These are phyloP conservation scores for Synanthedon vespiformis DNA, from an alignment of 2,888 invertebrate genomes.

Conservation along the genomic window DNA sequence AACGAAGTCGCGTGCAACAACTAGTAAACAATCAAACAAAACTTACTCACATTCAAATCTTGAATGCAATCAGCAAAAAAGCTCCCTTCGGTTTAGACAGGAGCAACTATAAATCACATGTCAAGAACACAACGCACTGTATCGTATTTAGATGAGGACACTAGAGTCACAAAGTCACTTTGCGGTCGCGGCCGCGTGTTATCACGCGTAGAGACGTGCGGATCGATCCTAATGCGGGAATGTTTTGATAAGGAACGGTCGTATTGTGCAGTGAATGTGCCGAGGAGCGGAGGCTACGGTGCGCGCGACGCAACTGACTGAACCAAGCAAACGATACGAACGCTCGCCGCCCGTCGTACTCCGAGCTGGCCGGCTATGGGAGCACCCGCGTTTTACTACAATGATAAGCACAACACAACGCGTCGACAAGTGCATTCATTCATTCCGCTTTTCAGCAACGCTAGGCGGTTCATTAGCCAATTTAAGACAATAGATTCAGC, in stretches of 20 bases:
- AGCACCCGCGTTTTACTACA: conserved; percentile 2
- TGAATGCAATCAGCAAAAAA: background rate
- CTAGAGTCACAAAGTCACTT: conserved; percentile 47
- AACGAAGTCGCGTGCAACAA: no score
- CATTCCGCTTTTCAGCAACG: conserved; percentile 24
- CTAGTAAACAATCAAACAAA: no score
- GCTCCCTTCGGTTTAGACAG: background rate
- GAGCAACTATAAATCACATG: conserved; percentile 21
- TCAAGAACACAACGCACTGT: conserved; percentile 24
- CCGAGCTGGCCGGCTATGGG: conserved; percentile 5
- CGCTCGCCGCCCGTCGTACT: conserved; percentile 3
- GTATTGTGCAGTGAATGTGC: conserved; percentile 6
- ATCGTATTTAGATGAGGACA: conserved; percentile 13
- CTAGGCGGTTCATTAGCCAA: conserved; percentile 20
- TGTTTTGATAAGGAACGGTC: conserved; percentile 39
- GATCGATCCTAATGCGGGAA: conserved; percentile 59
- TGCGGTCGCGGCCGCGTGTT: conserved; percentile 34
- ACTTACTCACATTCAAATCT: background rate
- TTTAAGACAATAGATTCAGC: conserved; percentile 18
- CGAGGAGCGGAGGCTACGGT: conserved; percentile 29
- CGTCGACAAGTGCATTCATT: conserved; percentile 53
- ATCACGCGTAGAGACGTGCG: conserved; percentile 44
- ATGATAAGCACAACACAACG: conserved; percentile 22
- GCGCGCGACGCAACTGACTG: conserved; percentile 55
- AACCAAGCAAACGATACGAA: conserved; percentile 3